Conservation (phyloP, 2,888 invertebrate genomes). For the Drosophila atripex region DNA sequence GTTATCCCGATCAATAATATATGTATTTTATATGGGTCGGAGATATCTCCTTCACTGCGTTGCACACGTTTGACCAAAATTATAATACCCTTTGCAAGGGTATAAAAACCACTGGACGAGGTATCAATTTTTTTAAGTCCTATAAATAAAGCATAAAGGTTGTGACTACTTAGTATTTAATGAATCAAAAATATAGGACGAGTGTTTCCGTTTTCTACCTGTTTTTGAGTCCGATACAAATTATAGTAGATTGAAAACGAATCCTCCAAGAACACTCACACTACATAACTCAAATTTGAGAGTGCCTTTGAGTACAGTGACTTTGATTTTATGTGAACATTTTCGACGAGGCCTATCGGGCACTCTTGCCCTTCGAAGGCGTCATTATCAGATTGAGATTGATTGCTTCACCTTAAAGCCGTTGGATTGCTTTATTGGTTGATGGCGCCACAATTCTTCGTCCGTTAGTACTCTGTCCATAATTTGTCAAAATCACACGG, state of each 20-base stretch:
- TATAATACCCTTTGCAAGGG: too few relatives aligned
- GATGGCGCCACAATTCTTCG: constrained; percentile 60
- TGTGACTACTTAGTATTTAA: too few relatives aligned
- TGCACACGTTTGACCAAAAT: too few relatives aligned
- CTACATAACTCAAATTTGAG: background rate
- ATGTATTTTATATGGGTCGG: too few relatives aligned
- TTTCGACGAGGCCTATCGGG: background rate
- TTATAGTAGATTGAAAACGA: background rate
- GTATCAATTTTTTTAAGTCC: too few relatives aligned
- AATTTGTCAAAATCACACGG: constrained; percentile 82
- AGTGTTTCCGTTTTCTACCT: background rate
- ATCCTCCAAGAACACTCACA: background rate
- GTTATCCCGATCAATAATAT: too few relatives aligned
- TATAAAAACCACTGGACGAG: too few relatives aligned
- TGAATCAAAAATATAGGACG: too few relatives aligned
- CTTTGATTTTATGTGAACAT: background rate
- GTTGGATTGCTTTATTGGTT: constrained; percentile 4
- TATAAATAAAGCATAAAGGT: too few relatives aligned
- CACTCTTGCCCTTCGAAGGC: constrained; percentile 36
- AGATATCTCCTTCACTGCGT: too few relatives aligned
- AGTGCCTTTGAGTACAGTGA: background rate
- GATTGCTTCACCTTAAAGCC: constrained; percentile 57
- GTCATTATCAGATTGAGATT: constrained; percentile 76
- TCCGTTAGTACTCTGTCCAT: constrained; percentile 74
- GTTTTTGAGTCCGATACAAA: background rate